phyloP scores from a whole-genome alignment of 2,888 invertebrate species.

The Orchestes rusci region DNA sequence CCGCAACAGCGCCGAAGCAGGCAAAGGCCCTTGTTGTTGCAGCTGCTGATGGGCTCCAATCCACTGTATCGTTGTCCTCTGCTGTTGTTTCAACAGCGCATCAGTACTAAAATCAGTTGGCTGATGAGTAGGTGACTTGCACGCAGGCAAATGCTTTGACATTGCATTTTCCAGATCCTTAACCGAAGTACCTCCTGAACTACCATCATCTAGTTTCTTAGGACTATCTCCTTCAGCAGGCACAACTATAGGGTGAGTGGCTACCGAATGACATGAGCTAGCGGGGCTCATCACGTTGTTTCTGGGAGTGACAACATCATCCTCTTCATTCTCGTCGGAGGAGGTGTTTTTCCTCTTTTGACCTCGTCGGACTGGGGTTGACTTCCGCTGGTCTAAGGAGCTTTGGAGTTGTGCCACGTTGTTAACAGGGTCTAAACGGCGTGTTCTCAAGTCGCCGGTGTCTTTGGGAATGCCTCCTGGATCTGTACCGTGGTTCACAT shows the following conservation, averaged over 20 bases:
- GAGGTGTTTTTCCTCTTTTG: slow-evolving; percentile 55
- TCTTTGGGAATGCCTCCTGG: slow-evolving; percentile 40
- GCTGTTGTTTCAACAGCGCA: slow-evolving; percentile 73
- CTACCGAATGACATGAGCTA: slow-evolving; percentile 56
- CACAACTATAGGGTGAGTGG: slow-evolving; percentile 46
- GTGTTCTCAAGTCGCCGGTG: slow-evolving; percentile 48
- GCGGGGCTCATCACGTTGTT: slow-evolving; percentile 53
- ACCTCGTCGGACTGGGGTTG: slow-evolving; percentile 43
- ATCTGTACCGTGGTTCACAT: slow-evolving; percentile 29
- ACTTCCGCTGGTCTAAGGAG: slow-evolving; percentile 38
- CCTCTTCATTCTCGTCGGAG: slow-evolving; percentile 49
- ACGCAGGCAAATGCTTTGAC: slow-evolving; percentile 83
- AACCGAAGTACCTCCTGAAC: slow-evolving; percentile 54
- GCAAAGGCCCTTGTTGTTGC: slow-evolving; percentile 49
- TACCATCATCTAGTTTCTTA: slow-evolving; percentile 45
- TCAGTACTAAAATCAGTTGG: slow-evolving; percentile 86
- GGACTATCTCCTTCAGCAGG: slow-evolving; percentile 41
- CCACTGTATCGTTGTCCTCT: slow-evolving; percentile 86
- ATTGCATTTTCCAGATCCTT: slow-evolving; percentile 93
- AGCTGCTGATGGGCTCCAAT: slow-evolving; percentile 74
- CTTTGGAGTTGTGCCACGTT: slow-evolving; percentile 46
- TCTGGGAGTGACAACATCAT: slow-evolving; percentile 38
- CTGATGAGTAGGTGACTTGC: slow-evolving; percentile 54
- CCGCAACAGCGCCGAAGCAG: slow-evolving; percentile 81
- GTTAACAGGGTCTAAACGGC: slow-evolving; percentile 47